Conservation (phyloP, 2,113 vertebrate species). For the Garra rufa region DNA sequence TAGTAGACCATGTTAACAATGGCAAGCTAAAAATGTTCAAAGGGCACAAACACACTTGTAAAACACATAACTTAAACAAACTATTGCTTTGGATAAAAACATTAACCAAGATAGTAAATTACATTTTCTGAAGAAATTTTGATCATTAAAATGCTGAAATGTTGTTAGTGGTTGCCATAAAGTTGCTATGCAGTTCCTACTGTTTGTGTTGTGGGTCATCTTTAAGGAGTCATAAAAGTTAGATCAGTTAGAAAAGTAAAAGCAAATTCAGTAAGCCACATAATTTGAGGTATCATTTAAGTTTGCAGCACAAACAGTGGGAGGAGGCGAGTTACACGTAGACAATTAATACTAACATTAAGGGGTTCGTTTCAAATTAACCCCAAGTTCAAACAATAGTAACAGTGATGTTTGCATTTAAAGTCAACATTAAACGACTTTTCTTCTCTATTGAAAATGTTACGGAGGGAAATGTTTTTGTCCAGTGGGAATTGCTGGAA, state of each 20-base stretch:
- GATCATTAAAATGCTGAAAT: background rate
- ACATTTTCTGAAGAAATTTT: background rate
- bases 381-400: background rate
- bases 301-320: background rate
- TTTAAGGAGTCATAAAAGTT: background rate
- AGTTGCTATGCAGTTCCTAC: background rate
- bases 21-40: background rate
- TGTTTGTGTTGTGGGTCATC: background rate
- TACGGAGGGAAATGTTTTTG: background rate
- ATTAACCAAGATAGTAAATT: background rate
- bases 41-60: background rate
- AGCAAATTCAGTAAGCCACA: background rate
- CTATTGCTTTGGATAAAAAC: background rate
- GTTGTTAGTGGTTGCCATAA: background rate
- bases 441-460: background rate
- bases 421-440: background rate
- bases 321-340: background rate
- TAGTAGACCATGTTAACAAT: background rate
- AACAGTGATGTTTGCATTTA: background rate
- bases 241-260: background rate
- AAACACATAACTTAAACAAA: background rate
- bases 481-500: background rate
- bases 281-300: background rate
- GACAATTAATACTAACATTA: background rate
- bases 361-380: background rate